Evolutionary conservation across 2,113 vertebrate species (phyloP).

Genomic region (Corydoras maculifer): DNA sequence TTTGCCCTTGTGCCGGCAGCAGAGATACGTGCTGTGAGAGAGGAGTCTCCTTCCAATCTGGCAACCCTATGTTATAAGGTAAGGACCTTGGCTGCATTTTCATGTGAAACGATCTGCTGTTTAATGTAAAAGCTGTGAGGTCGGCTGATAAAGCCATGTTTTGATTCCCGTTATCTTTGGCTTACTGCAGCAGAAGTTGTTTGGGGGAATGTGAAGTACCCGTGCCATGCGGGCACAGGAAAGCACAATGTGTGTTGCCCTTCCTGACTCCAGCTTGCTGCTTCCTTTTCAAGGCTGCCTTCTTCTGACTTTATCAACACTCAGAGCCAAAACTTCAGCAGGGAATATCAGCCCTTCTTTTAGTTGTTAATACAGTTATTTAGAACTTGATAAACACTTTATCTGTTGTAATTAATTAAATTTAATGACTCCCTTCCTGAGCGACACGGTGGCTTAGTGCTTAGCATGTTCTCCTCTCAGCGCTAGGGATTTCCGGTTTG

Average conservation of each 20-base stretch:
- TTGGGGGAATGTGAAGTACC: slow-evolving; percentile 30
- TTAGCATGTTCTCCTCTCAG: no score
- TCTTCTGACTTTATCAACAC: background rate
- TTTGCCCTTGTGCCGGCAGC: slow-evolving; percentile 94
- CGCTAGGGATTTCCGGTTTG: no score
- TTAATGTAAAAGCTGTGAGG: background rate
- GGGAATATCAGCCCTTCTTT: no score
- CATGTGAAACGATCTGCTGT: background rate
- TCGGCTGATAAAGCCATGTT: background rate
- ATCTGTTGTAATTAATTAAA: no score
- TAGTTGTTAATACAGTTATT: no score
- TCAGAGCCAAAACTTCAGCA: background rate
- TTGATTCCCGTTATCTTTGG: background rate
- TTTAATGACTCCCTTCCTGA: no score
- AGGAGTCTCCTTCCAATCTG: slow-evolving; percentile 95
- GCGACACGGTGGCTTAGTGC: no score
- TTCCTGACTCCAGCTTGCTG: slow-evolving; percentile 53
- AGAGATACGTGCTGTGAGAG: slow-evolving; percentile 92
- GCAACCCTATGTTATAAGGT: slow-evolving; percentile 98
- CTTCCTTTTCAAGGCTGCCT: slow-evolving; percentile 53
- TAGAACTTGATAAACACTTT: no score
- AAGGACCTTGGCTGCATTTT: slow-evolving; percentile 14
- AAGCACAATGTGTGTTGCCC: slow-evolving; percentile 48
- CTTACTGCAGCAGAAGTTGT: slow-evolving; percentile 16
- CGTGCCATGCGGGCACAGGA: slow-evolving; percentile 40